These are phyloP conservation scores for Allygus modestus DNA, from an alignment of 2,888 invertebrate species.

Conservation along the genomic window DNA sequence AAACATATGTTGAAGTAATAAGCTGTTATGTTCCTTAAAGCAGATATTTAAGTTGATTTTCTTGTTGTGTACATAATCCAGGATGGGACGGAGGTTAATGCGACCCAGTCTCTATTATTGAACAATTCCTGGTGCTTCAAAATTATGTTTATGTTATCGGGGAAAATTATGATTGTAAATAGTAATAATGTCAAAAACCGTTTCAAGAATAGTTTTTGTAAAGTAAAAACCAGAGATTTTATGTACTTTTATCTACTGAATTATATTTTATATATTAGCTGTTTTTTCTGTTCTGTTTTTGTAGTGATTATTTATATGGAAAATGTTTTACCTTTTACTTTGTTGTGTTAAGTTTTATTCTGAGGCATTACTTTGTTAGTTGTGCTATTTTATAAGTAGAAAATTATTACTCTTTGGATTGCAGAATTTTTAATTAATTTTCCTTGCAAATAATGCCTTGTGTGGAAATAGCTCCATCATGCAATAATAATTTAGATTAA, in stretches of 20 bases:
- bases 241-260: conserved; percentile 14
- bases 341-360: conserved; percentile 35
- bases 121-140: conserved; percentile 21
- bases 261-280: conserved; percentile 15
- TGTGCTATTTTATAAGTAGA: not conserved
- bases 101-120: not conserved
- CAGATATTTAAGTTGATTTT: conserved; percentile 36
- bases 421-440: too few relatives aligned
- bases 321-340: not conserved
- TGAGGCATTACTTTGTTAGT: not conserved
- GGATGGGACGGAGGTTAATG: conserved; percentile 10
- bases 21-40: conserved; percentile 29
- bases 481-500: too few relatives aligned
- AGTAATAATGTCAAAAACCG: not conserved
- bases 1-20: not conserved
- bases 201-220: conserved; percentile 1
- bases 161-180: conserved; percentile 30
- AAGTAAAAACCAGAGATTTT: conserved; percentile 16
- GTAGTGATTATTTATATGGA: not conserved
- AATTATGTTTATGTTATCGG: not conserved
- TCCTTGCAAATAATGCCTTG: too few relatives aligned
- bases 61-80: conserved; percentile 14
- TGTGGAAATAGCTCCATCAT: too few relatives aligned
- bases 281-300: not conserved
- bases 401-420: too few relatives aligned